These are phyloP conservation scores for Silurus aristotelis DNA, from an alignment of 2,797 vertebrate species.

Conservation along the genomic window DNA sequence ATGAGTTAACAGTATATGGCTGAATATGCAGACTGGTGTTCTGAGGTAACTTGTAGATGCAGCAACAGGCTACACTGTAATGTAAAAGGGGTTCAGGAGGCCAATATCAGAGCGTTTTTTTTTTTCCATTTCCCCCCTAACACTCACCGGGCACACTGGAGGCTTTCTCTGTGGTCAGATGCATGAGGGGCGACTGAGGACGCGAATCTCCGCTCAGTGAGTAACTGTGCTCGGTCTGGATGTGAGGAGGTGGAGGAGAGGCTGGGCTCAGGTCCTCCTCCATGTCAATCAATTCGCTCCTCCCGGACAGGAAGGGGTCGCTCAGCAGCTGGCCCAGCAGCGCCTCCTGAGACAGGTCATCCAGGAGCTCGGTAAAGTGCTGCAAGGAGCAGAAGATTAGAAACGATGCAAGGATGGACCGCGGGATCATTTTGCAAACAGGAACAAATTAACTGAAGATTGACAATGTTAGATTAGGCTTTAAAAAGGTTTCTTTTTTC, in stretches of 20 bases:
- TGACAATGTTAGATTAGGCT: not conserved
- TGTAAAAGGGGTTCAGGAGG: not conserved
- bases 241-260: conserved; percentile 89
- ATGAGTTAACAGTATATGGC: not conserved
- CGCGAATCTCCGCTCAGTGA: conserved; percentile 93
- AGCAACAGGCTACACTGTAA: not conserved
- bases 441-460: not conserved
- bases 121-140: not conserved
- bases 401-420: not conserved
- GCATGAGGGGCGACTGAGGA: conserved; percentile 89
- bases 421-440: not conserved
- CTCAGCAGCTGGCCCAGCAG: conserved; percentile 94
- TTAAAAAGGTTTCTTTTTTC: not conserved
- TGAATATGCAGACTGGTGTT: not conserved
- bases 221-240: conserved; percentile 96
- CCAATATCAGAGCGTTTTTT: not conserved
- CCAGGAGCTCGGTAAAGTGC: conserved; percentile 95
- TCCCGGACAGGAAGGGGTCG: conserved; percentile 93
- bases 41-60: not conserved
- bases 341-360: conserved; percentile 92
- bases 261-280: conserved; percentile 80
- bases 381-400: conserved; percentile 59
- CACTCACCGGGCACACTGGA: conserved; percentile 86
- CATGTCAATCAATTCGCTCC: conserved; percentile 84
- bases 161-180: conserved; percentile 81